These are phyloP conservation scores for Lepus timidus DNA, from an alignment of 2,113 vertebrate genomes.

Conservation along the genomic window DNA sequence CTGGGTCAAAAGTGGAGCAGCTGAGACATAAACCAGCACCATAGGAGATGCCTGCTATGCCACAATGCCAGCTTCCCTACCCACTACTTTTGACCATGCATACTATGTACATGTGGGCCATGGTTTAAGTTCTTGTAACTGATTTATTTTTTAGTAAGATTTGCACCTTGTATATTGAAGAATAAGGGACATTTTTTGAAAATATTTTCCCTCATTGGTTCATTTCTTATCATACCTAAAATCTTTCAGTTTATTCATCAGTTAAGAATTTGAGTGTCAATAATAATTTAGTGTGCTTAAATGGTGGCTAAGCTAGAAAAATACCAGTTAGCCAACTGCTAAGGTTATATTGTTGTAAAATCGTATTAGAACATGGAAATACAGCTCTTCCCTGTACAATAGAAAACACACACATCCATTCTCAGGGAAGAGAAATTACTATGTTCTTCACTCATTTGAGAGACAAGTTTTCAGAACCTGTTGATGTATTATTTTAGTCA, in stretches of 20 bases:
- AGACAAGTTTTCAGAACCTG: neutral
- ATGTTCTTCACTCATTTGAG: neutral
- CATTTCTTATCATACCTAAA: neutral
- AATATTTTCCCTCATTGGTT: neutral
- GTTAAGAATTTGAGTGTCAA: constrained; percentile 41
- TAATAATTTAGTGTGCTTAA: constrained; percentile 49
- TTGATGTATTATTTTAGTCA: neutral
- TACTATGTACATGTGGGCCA: neutral
- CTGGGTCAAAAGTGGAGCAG: too few relatives aligned
- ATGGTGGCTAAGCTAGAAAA: constrained; percentile 6
- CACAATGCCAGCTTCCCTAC: neutral
- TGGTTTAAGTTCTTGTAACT: constrained; percentile 10
- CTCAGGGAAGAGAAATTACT: neutral
- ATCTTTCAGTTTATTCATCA: constrained; percentile 37
- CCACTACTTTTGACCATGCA: neutral
- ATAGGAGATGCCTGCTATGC: too few relatives aligned
- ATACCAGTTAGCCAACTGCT: neutral
- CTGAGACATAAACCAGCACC: too few relatives aligned
- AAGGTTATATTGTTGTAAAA: neutral
- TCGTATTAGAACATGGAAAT: neutral
- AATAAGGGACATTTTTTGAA: constrained; percentile 12
- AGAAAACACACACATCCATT: neutral
- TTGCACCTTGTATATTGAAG: neutral
- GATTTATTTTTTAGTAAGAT: constrained; percentile 41
- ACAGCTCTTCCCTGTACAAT: neutral